A percentile compares a stretch with the other conserved stretches of the same genome.
These are phyloP conservation scores for Amphiura filiformis DNA, from an alignment of 35 echinoderm and acorn worm genomes.

Conservation along the genomic window DNA sequence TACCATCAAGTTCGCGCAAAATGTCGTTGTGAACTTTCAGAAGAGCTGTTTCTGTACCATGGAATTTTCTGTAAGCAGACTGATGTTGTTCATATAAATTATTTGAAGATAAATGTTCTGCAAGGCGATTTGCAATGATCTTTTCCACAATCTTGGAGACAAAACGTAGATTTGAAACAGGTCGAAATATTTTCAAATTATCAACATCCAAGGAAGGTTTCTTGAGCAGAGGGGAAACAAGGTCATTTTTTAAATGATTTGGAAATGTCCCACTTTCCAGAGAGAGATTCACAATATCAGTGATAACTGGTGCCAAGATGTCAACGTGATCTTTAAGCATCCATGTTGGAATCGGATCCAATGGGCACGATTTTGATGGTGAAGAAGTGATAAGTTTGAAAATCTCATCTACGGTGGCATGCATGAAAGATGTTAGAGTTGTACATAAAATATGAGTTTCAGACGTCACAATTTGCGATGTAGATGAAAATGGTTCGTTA, in stretches of 20 bases:
- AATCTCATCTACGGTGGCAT: not conserved
- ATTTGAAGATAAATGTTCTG: conserved; percentile 33
- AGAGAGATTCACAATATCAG: conserved; percentile 29
- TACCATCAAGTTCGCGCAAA: conserved; percentile 35
- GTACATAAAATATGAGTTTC: not conserved
- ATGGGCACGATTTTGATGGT: conserved; percentile 11
- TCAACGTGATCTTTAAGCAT: conserved; percentile 18
- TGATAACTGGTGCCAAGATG: conserved; percentile 1
- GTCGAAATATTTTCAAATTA: conserved; percentile 37
- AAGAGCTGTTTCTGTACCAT: conserved; percentile 43
- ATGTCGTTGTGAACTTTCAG: conserved; percentile 41
- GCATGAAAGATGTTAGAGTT: not conserved
- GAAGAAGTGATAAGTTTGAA: conserved; percentile 4
- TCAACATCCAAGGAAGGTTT: conserved; percentile 24
- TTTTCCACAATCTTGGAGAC: conserved; percentile 33
- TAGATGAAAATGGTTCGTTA: not conserved
- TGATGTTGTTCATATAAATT: conserved; percentile 52
- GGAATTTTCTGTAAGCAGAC: conserved; percentile 37
- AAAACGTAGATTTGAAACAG: conserved; percentile 40
- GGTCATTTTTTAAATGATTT: not conserved
- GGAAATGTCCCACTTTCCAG: conserved; percentile 15
- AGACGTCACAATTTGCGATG: too few species aligned
- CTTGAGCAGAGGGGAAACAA: conserved; percentile 16
- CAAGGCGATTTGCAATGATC: not conserved
- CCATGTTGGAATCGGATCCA: conserved; percentile 29